Conservation (phyloP, 2,888 invertebrate genomes). For the Temnothorax unifasciatus region DNA sequence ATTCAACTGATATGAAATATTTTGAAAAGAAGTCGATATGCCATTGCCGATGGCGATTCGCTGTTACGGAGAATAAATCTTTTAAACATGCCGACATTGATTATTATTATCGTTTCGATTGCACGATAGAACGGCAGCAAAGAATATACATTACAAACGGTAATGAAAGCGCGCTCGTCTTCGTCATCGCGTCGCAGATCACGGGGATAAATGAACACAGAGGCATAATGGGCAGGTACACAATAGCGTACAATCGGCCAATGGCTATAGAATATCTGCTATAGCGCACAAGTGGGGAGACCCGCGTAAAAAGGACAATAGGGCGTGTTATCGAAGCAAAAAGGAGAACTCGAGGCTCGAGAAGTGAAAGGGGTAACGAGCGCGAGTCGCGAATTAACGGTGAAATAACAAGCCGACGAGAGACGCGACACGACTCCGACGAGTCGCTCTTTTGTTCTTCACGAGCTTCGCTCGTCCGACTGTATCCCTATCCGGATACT, state of each 20-base stretch:
- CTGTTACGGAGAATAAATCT: slow-evolving; percentile 24
- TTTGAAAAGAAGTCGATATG: background rate
- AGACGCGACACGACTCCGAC: slow-evolving; percentile 25
- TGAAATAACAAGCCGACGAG: slow-evolving; percentile 51
- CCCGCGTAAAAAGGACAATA: slow-evolving; percentile 71
- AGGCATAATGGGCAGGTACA: slow-evolving; percentile 69
- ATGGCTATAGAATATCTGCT: slow-evolving; percentile 64
- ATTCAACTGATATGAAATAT: background rate
- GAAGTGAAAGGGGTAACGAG: slow-evolving; percentile 31
- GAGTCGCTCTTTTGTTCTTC: slow-evolving; percentile 54
- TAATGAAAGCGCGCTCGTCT: slow-evolving; percentile 62
- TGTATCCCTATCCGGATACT: slow-evolving; percentile 16
- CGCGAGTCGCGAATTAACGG: slow-evolving; percentile 63
- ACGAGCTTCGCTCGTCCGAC: slow-evolving; percentile 21
- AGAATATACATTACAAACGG: slow-evolving; percentile 61
- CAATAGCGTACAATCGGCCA: slow-evolving; percentile 72
- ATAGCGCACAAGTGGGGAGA: slow-evolving; percentile 62
- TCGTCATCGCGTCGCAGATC: slow-evolving; percentile 58
- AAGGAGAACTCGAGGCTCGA: slow-evolving; percentile 51
- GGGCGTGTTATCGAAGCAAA: slow-evolving; percentile 46
- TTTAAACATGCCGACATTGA: background rate
- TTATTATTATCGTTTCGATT: slow-evolving; percentile 36
- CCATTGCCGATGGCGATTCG: background rate
- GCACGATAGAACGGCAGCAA: slow-evolving; percentile 44
- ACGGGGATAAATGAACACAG: slow-evolving; percentile 53